Base-by-base conservation (phyloP, 2,113 vertebrate species). In the Dicerorhinus sumatrensis region DNA sequence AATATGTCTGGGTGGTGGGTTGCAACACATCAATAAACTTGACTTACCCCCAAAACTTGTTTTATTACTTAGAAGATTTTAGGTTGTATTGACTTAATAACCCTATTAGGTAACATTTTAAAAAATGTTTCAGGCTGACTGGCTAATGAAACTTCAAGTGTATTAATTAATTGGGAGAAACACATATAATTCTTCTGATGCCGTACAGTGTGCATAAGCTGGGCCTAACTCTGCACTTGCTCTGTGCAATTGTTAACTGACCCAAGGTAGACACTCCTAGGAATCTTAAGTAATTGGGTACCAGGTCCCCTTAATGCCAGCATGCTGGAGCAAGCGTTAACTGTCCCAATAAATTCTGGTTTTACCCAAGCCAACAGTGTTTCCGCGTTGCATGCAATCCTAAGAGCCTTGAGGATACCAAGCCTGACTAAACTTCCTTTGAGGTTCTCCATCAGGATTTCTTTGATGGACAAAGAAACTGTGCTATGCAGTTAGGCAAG, bases 11-110 rank as follows among this genome's bases (percentile, higher is more conserved):
- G 81, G 63, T 86, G 67, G 33, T 87, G 65, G 76, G 54, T 56
- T 60, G 14, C 17, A 62, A 92, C 77, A 56, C 70, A 92, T 73
- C 62, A 98, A 96, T 98, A 97, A 98, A 98, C 72, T 80, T 80
- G 85, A 92, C 85, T 93, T 89, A 87, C 72, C 46, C 48, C 84
- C 27, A 9, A 89, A 88, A 76, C 29, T 83, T 90, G 90, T 79
- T 96, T 97, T 96, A 85, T 96, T 96, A 60, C 77, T 96, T 72
- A 42, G 9, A 76, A 58, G 48, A 77, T 73, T 67, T 70, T 20
- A 91, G 48, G n/a, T 84, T 81, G 39, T 69, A 42, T n/a, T 39
- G 60, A 48, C 46, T 67, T 56, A 54, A 80, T 62, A 54, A 80
- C 1, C 11, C 84, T 23, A 36, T 6, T 20, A 92, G 29, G 25